Evolutionary conservation across 2,888 invertebrate genomes (phyloP), one percentile per base, ranked within the genome.

Genomic region (Orthosia gracilis): DNA sequence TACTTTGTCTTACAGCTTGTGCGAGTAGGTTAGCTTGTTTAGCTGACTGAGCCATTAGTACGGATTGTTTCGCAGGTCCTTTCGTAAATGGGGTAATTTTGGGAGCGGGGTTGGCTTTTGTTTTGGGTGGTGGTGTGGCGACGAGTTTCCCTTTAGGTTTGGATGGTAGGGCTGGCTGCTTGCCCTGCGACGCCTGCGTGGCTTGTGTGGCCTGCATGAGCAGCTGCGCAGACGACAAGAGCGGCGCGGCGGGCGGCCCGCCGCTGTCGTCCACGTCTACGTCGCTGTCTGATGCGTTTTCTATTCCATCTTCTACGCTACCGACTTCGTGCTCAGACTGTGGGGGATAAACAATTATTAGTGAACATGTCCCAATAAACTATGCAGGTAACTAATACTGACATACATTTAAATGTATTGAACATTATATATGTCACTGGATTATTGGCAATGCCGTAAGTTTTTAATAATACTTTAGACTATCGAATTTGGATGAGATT

Each of bases 251-350:
- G 0, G 91, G 31, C 0, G 91, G 82, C 0, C 0, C 86, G 78
- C 90, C 88, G 26, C 91, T 93, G 76, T 95, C 96, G 78, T 96
- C 96, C 0, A 96, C 95, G 77, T 96, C 96, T 0, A 96, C 96
- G 85, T 96, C 96, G 65, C 95, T 96, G 84, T 96, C 96, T 0
- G 96, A 96, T 0, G 92, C 95, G 50, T 87, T 87, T 55, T 94
- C 94, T 3, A 90, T 82, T 2, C 92, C 86, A 76, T 95, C 95
- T 65, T 95, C 96, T 0, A 90, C 77, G 18, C 87, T 90, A 2
- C 85, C 89, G 0, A 93, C 89, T 64, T 95, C 94, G 58, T 94
- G 55, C 2, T 95, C 95, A 93, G 92, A 82, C 93, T 93, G 84
- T 23, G 49, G n/a, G 50, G 66, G 58, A 40, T 47, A 47, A 47